These are phyloP conservation scores for Sebastes steindachneri DNA, from an alignment of 2,797 vertebrate genomes.

Conservation along the genomic window DNA sequence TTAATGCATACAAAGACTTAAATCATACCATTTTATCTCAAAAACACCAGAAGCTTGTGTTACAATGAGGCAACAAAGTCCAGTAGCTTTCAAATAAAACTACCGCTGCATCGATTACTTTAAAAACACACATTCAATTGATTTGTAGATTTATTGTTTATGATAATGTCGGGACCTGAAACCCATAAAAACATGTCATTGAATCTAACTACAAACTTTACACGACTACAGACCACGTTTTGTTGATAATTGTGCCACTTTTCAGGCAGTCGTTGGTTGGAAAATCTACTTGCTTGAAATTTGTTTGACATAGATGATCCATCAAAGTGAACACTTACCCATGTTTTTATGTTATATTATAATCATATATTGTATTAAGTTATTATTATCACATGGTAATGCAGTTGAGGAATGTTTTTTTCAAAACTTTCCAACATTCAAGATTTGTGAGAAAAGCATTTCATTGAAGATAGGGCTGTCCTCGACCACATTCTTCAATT, in stretches of 20 bases:
- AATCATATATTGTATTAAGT: neutral
- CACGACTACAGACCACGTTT: neutral
- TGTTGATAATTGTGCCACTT: neutral
- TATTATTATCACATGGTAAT: neutral
- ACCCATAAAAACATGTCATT: neutral
- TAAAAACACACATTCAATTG: neutral
- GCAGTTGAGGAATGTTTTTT: neutral
- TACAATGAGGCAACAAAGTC: neutral
- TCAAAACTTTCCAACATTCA: neutral
- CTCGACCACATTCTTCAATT: no score
- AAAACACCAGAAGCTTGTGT: neutral
- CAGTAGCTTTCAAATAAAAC: neutral
- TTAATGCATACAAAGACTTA: neutral
- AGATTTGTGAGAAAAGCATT: neutral
- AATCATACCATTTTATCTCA: neutral
- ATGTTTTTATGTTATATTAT: neutral
- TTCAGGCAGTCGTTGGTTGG: neutral
- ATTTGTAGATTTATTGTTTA: neutral
- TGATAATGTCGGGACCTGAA: neutral
- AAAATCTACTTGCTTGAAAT: neutral
- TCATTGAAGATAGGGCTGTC: no score
- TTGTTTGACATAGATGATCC: neutral
- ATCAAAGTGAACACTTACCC: neutral
- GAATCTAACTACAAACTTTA: neutral
- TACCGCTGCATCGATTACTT: neutral